These are phyloP conservation scores for Cheiracanthium punctorium DNA, from an alignment of 2,888 invertebrate genomes.

Conservation along the genomic window DNA sequence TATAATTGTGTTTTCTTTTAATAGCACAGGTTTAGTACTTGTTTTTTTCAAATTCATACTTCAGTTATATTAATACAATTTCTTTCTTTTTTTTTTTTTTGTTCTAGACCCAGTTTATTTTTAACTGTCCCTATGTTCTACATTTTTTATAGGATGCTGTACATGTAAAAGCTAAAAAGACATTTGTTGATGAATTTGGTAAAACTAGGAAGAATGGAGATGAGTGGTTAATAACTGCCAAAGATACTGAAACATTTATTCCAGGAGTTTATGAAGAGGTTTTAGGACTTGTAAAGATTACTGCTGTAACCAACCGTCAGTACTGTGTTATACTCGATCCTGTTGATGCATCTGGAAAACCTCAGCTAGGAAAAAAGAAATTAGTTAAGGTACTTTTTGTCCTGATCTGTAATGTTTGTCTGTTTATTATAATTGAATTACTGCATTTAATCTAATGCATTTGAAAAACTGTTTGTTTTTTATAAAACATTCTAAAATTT, in stretches of 20 bases:
- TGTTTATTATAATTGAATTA: no score
- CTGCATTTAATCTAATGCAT: no score
- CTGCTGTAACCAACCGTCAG: constrained; percentile 78
- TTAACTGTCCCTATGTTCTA: not conserved
- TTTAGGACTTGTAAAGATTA: constrained; percentile 77
- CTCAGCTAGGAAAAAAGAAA: constrained; percentile 78
- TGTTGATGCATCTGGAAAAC: constrained; percentile 74
- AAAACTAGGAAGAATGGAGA: constrained; percentile 78
- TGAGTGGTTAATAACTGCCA: constrained; percentile 78
- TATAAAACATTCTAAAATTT: no score
- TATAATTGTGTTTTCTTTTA: no score
- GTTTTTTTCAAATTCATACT: no score
- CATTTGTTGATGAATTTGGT: constrained; percentile 77
- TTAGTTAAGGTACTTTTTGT: constrained; percentile 77
- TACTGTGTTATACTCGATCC: constrained; percentile 78
- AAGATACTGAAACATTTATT: constrained; percentile 78
- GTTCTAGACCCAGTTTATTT: no score
- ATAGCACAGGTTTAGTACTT: no score
- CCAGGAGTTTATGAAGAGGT: constrained; percentile 79
- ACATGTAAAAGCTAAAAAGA: constrained; percentile 77
- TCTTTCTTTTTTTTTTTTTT: no score
- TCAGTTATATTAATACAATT: no score
- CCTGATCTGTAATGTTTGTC: no score
- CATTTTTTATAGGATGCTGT: constrained; percentile 77
- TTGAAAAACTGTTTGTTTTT: no score